phyloP scores from a whole-genome alignment of 2,888 invertebrate species.

The Cerastoderma edule region DNA sequence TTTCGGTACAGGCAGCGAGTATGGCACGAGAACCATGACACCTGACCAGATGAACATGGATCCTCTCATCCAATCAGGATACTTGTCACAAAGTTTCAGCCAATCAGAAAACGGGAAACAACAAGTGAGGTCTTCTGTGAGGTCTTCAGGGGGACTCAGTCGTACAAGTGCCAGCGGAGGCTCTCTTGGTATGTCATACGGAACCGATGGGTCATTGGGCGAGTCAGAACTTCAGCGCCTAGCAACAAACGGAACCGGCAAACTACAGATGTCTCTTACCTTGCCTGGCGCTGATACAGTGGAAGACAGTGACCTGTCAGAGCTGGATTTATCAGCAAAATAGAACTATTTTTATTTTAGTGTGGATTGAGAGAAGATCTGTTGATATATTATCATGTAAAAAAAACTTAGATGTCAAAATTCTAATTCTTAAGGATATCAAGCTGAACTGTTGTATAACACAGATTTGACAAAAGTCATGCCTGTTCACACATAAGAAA shows the following conservation, averaged over 20 bases:
- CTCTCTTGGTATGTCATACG: conserved; percentile 73
- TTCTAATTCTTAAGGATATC: too few species aligned
- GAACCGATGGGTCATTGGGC: conserved; percentile 60
- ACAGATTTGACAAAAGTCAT: too few species aligned
- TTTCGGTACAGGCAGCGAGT: conserved; percentile 36
- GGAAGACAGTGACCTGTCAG: conserved; percentile 73
- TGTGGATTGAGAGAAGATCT: too few species aligned
- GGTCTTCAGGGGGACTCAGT: conserved; percentile 58
- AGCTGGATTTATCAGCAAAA: conserved; percentile 65
- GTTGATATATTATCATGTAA: too few species aligned
- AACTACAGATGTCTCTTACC: conserved; percentile 73
- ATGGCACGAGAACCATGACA: conserved; percentile 69
- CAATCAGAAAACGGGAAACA: conserved; percentile 61
- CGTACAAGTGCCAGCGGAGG: conserved; percentile 56
- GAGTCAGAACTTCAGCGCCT: conserved; percentile 61
- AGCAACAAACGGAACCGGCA: conserved; percentile 56
- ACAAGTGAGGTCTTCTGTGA: conserved; percentile 52
- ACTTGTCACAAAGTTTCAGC: conserved; percentile 73
- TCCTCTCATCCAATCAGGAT: conserved; percentile 75
- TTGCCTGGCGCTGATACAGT: conserved; percentile 69
- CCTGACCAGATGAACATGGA: conserved; percentile 81
- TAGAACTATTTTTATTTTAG: background rate
- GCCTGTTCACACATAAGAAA: too few species aligned
- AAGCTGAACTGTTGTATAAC: too few species aligned
- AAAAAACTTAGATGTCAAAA: too few species aligned